Percentiles rank a stretch among this genome's conserved stretches.
Conservation (phyloP, 2,113 vertebrate species). For the Corythornis cristatus region DNA sequence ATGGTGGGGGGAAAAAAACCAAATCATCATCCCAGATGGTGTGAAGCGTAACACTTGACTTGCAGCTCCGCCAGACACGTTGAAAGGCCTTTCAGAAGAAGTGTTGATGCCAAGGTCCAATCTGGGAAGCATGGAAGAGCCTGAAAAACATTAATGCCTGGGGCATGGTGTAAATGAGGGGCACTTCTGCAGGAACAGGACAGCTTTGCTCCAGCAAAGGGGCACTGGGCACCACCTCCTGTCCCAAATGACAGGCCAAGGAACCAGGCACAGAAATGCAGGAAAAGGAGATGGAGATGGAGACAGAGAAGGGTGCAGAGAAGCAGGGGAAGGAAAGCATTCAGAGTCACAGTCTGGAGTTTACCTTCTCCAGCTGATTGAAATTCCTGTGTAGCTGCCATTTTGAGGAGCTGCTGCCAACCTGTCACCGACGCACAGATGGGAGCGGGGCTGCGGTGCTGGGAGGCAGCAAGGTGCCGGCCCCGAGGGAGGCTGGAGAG, state of each 20-base stretch:
- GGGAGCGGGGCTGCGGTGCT: neutral
- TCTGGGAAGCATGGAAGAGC: neutral
- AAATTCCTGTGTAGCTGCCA: neutral
- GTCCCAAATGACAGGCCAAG: rapidly evolving
- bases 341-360: neutral
- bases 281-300: neutral
- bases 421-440: neutral
- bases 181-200: neutral
- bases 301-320: too few species aligned
- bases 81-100: neutral
- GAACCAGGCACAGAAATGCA: rapidly evolving
- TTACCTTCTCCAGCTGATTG: neutral
- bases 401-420: neutral
- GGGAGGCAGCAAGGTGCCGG: neutral
- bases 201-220: neutral
- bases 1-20: too few species aligned
- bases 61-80: neutral
- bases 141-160: rapidly evolving
- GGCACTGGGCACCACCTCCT: rapidly evolving
- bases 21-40: neutral
- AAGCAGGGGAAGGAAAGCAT: neutral
- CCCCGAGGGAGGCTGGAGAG: constrained; percentile 25
- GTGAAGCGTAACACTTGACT: neutral
- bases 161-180: rapidly evolving
- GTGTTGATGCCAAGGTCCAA: neutral